A percentile compares a stretch with the other conserved stretches of the same genome.
Evolutionary conservation across 92 coral and sea anemone genomes (phyloP).

Genomic region (Palythoa grandis): DNA sequence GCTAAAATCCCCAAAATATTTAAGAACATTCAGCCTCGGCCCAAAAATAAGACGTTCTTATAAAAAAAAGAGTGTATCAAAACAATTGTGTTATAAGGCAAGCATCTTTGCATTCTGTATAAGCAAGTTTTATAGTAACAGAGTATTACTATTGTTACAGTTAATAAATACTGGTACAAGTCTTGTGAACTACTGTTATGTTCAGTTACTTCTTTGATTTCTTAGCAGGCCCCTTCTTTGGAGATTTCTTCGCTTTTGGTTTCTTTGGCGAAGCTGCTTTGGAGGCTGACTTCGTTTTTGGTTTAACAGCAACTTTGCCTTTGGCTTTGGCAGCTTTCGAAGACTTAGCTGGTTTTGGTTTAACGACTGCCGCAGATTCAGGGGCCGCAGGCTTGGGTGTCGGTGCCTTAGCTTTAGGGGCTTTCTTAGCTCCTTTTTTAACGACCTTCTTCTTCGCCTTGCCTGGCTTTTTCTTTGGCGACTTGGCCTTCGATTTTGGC

Average conservation of each 20-base stretch:
- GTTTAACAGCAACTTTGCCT: not conserved
- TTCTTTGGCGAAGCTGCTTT: constrained; percentile 83
- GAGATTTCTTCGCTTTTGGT: constrained; percentile 72
- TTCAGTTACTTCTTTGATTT: constrained; percentile 56
- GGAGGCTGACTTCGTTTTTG: not conserved
- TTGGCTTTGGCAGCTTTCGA: constrained; percentile 34
- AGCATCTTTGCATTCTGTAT: too few species aligned
- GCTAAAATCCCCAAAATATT: too few species aligned
- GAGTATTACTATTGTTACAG: too few species aligned
- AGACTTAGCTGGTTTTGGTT: constrained; percentile 32
- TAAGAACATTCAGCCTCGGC: too few species aligned
- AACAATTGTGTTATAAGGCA: too few species aligned
- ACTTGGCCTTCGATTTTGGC: constrained; percentile 25
- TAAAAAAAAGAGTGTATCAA: too few species aligned
- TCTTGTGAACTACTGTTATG: constrained; percentile 32
- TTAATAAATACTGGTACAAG: too few species aligned
- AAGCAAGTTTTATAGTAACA: too few species aligned
- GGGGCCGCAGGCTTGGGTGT: constrained; percentile 19
- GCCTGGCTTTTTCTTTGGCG: constrained; percentile 43
- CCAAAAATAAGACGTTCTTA: too few species aligned
- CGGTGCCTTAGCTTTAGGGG: constrained; percentile 22
- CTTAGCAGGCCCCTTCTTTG: constrained; percentile 59
- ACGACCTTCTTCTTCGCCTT: constrained; percentile 57
- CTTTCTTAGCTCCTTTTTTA: constrained; percentile 45
- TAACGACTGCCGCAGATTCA: constrained; percentile 18